Percentiles rank a stretch among this genome's conserved stretches.
Conservation (phyloP, 2,888 invertebrate genomes). For the Heliconius charithonia region DNA sequence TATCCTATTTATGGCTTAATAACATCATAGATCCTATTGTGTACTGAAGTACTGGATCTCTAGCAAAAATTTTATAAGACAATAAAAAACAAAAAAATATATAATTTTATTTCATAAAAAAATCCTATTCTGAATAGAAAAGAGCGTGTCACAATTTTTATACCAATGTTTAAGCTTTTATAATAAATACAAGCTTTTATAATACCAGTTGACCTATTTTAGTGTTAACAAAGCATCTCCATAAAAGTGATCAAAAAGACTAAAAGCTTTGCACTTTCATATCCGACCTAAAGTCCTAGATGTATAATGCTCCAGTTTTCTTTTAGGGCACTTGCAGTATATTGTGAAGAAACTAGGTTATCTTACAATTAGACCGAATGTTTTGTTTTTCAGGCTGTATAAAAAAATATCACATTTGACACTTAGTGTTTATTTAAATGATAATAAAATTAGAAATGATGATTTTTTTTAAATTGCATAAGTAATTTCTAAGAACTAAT, state of each 20-base stretch:
- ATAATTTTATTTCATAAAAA: not conserved
- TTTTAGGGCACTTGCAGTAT: slow-evolving; percentile 39
- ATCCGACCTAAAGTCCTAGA: slow-evolving; percentile 41
- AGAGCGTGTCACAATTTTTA: not conserved
- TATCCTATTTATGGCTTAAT: not conserved
- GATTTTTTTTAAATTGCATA: too few species aligned
- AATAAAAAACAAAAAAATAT: not conserved
- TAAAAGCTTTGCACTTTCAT: slow-evolving; percentile 45
- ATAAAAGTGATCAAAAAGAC: slow-evolving; percentile 45
- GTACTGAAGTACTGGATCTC: too few species aligned
- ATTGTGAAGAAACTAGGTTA: slow-evolving; percentile 34
- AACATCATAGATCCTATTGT: too few species aligned
- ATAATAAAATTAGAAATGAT: too few species aligned
- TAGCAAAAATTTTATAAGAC: too few species aligned
- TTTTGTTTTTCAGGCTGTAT: not conserved
- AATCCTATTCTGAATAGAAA: not conserved
- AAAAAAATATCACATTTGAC: not conserved
- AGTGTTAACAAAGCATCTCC: slow-evolving; percentile 33
- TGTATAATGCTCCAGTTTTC: slow-evolving; percentile 41
- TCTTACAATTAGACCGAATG: slow-evolving; percentile 34
- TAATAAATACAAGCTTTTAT: slow-evolving; percentile 6
- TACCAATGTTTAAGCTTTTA: slow-evolving; percentile 12
- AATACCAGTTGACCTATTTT: slow-evolving; percentile 35
- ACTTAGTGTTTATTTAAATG: not conserved
- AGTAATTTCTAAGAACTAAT: too few species aligned